These are phyloP conservation scores for Lepus townsendii DNA, from an alignment of 2,797 vertebrate genomes.

Conservation along the genomic window DNA sequence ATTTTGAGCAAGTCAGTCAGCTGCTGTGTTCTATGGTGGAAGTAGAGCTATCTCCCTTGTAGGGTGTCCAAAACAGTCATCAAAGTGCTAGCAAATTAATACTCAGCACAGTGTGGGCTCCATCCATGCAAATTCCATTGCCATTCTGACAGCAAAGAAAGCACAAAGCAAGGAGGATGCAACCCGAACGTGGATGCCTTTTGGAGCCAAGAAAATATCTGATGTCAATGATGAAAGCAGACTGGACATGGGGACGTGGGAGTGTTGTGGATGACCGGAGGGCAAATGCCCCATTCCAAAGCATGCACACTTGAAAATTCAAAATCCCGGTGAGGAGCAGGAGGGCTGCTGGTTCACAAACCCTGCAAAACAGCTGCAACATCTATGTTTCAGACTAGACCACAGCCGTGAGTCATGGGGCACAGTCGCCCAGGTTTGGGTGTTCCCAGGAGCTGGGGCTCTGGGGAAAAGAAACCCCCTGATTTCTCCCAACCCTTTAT, in stretches of 20 bases:
- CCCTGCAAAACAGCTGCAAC: not conserved
- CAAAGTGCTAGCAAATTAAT: not conserved
- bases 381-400: not conserved
- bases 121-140: not conserved
- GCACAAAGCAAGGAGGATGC: not conserved
- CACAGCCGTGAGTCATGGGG: not conserved
- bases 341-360: not conserved
- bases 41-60: not conserved
- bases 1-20: not conserved
- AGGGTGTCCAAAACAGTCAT: not conserved
- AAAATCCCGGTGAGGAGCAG: not conserved
- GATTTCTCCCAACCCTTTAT: fast-evolving
- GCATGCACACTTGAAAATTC: not conserved
- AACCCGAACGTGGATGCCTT: not conserved
- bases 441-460: not conserved
- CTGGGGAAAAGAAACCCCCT: not conserved
- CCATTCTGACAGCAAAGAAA: not conserved
- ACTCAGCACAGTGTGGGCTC: not conserved
- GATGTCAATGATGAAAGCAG: not conserved
- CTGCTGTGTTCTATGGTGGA: not conserved
- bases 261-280: not conserved
- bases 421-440: not conserved
- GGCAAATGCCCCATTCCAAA: not conserved
- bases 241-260: not conserved
- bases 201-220: not conserved